phyloP scores from a whole-genome alignment of 1,140 invertebrate genomes.

The Brachionus sp. region DNA sequence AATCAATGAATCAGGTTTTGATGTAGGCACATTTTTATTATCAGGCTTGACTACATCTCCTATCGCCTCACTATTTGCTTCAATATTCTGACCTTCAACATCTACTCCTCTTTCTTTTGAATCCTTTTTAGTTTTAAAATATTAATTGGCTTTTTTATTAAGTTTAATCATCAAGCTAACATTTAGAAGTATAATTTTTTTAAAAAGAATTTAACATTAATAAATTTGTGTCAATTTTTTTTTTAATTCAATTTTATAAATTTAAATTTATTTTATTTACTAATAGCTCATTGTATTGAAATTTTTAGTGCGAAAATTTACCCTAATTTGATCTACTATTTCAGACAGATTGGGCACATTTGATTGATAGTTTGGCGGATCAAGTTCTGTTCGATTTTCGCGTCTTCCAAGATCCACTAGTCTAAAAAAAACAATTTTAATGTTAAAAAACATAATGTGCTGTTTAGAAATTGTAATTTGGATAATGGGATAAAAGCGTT shows the following conservation, averaged over 20 bases:
- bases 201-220: too few relatives aligned
- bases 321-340: not conserved
- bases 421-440: not conserved
- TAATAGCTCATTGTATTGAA: too few relatives aligned
- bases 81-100: not conserved
- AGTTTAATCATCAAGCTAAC: too few relatives aligned
- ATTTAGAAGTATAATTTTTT: too few relatives aligned
- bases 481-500: too few relatives aligned
- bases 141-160: too few relatives aligned
- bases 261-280: too few relatives aligned
- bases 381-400: not conserved
- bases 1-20: slow-evolving; percentile 13
- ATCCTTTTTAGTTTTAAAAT: not conserved
- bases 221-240: too few relatives aligned
- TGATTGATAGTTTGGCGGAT: not conserved
- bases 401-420: slow-evolving; percentile 5
- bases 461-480: too few relatives aligned
- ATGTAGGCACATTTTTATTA: not conserved
- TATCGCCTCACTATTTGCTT: not conserved
- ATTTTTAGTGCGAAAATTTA: not conserved
- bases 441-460: too few relatives aligned
- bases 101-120: not conserved
- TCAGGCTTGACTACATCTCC: not conserved
- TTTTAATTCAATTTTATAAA: too few relatives aligned
- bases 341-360: not conserved